Base-by-base conservation (phyloP, 2,797 vertebrate species). In the Gorsachius magnificus region DNA sequence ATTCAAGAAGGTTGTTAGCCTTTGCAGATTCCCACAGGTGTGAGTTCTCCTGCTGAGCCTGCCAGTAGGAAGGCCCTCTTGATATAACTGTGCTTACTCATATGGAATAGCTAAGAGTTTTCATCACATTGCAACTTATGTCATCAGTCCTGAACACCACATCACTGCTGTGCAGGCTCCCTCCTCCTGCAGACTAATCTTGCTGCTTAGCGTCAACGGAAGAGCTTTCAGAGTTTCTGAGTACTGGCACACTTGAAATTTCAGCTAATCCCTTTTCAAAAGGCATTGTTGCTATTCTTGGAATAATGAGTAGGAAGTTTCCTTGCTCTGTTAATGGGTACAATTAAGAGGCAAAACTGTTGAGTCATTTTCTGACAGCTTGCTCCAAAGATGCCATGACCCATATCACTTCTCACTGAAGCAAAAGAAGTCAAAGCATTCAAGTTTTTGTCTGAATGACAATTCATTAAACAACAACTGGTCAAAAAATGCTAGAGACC, bases 261-360 rank as follows among this genome's bases (percentile, higher is more conserved):
- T 91, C 72, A 13, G 41, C 82, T 96, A 94, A 91, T 93, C 79
- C 72, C 63, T 75, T 91, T 91, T 92, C 76, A 92, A 95, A 94
- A 92, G 76, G 69, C 76, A 95, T 79, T 95, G 93, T 94, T 94
- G 91, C 91, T 96, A 88, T 95, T 94, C 91, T 68, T 87, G 68
- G 92, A 87, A 85, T 75, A 94, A 91, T 22, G 78, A 92, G 87
- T 93, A 93, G 76, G 87, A 94, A 83, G 91, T 91, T 89, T 95
- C 50, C 84, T 92, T 94, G 75, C 78, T 94, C 82, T 85, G 41
- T 77, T 93, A 94, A 87, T 87, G 79, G 89, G 53, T 71, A 88
- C 53, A 91, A 75, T 85, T 87, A 91, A 91, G 76, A 96, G 29
- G 65, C 31, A 77, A 68, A 89, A 92, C 35, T 31, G 26, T 81